A percentile compares a stretch with the other conserved stretches of the same genome.
Evolutionary conservation across 2,888 invertebrate species (phyloP).

Genomic region (Atherix ibis): DNA sequence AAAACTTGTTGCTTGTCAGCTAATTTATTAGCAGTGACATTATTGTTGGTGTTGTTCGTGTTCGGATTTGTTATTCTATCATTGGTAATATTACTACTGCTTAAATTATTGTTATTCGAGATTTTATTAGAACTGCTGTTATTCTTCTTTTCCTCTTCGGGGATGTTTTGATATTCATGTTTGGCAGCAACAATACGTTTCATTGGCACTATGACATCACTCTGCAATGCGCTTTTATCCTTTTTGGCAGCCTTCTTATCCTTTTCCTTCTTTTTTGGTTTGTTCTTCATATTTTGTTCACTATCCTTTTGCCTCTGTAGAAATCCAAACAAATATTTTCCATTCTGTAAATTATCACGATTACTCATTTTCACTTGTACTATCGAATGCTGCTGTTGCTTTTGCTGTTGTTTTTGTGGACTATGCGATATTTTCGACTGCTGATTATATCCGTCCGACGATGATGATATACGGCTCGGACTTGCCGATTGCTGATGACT

Average conservation of each 20-base stretch:
- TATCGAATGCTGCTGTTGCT: no score
- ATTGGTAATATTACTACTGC: slow-evolving; percentile 2
- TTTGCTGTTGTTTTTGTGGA: slow-evolving; percentile 1
- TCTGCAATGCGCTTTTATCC: slow-evolving; percentile 7
- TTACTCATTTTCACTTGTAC: no score
- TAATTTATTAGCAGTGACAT: slow-evolving; percentile 3
- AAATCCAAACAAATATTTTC: slow-evolving; percentile 12
- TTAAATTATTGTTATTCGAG: slow-evolving; percentile 3
- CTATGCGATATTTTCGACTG: slow-evolving; percentile 3
- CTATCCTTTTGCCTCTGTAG: slow-evolving; percentile 10
- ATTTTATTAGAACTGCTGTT: no score
- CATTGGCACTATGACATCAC: slow-evolving; percentile 10
- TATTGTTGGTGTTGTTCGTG: slow-evolving; percentile 2
- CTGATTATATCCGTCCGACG: no score
- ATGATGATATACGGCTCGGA: slow-evolving; percentile 3
- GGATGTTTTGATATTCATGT: slow-evolving; percentile 14
- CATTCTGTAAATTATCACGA: slow-evolving; percentile 10
- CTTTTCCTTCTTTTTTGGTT: slow-evolving; percentile 12
- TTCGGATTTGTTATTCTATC: slow-evolving; percentile 3
- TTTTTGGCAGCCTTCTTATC: slow-evolving; percentile 7
- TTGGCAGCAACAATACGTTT: slow-evolving; percentile 11
- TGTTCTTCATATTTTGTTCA: slow-evolving; percentile 10
- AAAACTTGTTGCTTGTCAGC: slow-evolving; percentile 8
- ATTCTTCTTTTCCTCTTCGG: slow-evolving; percentile 10
- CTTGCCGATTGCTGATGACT: slow-evolving; percentile 3